Percentiles rank a stretch among this genome's conserved stretches.
Evolutionary conservation across 2,113 vertebrate species (phyloP).

Genomic region (Bombycilla garrulus): DNA sequence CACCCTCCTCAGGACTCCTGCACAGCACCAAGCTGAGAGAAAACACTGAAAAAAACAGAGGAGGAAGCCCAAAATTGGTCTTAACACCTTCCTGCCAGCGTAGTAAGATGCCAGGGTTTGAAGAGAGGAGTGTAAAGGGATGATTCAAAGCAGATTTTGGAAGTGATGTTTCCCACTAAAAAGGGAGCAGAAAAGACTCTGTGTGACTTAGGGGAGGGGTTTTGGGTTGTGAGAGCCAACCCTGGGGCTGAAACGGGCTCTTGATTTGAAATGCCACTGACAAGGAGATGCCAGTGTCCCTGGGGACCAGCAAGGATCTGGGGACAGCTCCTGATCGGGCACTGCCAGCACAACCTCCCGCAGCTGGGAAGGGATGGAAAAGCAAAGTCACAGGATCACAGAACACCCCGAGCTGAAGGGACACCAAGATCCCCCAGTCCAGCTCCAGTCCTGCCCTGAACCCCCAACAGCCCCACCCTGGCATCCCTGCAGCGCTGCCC

Average conservation of each 20-base stretch:
- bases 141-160: background rate
- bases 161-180: background rate
- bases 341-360: background rate
- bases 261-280: background rate
- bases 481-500: background rate
- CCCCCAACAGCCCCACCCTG: background rate
- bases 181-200: background rate
- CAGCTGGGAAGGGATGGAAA: background rate
- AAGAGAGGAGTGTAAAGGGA: background rate
- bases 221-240: background rate
- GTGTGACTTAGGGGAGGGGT: background rate
- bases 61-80: background rate
- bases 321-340: background rate
- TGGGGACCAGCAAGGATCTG: background rate
- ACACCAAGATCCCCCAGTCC: fast-evolving
- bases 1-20: background rate
- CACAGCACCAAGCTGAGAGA: background rate
- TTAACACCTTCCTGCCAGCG: background rate
- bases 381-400: background rate
- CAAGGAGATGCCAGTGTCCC: fast-evolving
- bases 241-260: fast-evolving
- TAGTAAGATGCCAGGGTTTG: background rate
- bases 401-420: fast-evolving
- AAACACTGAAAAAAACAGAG: background rate
- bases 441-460: fast-evolving